A percentile compares a stretch with the other conserved stretches of the same genome.
These are phyloP conservation scores for Vultur gryphus DNA, from an alignment of 2,797 vertebrate species.

Conservation along the genomic window DNA sequence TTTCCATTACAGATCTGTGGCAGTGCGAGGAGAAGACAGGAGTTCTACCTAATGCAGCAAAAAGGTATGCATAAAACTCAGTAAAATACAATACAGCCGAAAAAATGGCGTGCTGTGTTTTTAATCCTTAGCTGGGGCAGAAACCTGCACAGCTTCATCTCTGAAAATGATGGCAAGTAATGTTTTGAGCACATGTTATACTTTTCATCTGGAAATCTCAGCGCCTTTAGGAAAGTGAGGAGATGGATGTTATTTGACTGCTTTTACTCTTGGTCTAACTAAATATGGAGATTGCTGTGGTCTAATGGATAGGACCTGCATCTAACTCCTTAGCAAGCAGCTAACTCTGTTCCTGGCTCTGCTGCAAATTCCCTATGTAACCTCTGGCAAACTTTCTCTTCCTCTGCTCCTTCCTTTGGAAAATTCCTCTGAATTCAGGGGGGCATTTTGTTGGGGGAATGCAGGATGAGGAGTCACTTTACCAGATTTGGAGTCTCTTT, in stretches of 20 bases:
- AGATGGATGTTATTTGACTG: neutral
- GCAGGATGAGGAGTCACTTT: slow-evolving; percentile 18
- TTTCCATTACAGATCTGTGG: neutral
- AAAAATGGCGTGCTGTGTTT: neutral
- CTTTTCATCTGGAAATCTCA: neutral
- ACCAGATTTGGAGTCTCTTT: slow-evolving; percentile 41
- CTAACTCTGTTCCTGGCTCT: slow-evolving; percentile 24
- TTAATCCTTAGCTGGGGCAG: neutral
- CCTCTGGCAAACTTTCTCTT: slow-evolving; percentile 53
- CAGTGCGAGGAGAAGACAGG: neutral
- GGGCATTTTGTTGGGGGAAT: slow-evolving; percentile 44
- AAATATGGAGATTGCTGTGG: neutral
- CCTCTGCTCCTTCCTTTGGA: slow-evolving; percentile 50
- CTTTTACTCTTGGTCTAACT: neutral
- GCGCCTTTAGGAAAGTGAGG: neutral
- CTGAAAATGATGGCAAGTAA: neutral
- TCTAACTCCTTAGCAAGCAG: slow-evolving; percentile 9
- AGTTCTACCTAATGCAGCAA: neutral
- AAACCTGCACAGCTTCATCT: neutral
- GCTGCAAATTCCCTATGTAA: slow-evolving; percentile 49
- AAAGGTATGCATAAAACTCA: neutral
- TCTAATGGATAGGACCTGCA: neutral
- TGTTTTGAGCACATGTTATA: neutral
- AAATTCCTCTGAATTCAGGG: slow-evolving; percentile 55
- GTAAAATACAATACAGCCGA: neutral